Base-by-base conservation (phyloP, 2,113 vertebrate genomes). In the Sardina pilchardus region DNA sequence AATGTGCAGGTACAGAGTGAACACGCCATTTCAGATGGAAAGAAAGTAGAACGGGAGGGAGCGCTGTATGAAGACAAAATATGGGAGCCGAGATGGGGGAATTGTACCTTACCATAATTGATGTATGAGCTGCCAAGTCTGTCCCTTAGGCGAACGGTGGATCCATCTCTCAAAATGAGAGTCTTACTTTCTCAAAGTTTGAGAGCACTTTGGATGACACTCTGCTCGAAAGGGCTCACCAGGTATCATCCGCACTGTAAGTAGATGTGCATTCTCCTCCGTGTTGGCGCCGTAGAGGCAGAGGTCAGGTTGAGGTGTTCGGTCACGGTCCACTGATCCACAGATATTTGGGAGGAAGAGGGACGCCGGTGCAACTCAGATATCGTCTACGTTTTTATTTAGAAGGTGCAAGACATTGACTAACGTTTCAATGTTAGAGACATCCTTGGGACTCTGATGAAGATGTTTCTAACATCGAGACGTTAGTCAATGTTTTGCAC, bases 151-250 rank as follows among this genome's bases (percentile, higher is more conserved):
- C 71, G 30, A 78, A 34, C 1, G 71, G 71, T 17, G 30, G 71
- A 78, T 78, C 71, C 71, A 78, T 78, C 71, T 78, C 71, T 78
- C 71, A 78, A 78, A 78, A 78, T 78, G 71, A 78, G 59, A n/a
- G 10, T 36, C 71, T 78, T 78, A 78, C 71, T 78, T 78, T 78
- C 30, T 34, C 34, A 78, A 34, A 78, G 71, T 78, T 36, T 36
- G 30, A 19, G 71, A 78, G 71, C 26, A 36, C 14, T 78, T 78
- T 78, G 34, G 71, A 36, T 16, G 14, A 2, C 14, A 36, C 34
- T 36, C 14, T 36, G 0, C 71, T 78, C 14, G 12, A 4, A 34
- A 30, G 10, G 36, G 12, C 67, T 16, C 45, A 16, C 34, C 30
- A 78, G 71, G 71, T 34, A 78, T 30, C 12, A 12, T 26, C 26